Percentiles rank a stretch among this genome's conserved stretches.
phyloP scores from a whole-genome alignment of 2,113 vertebrate species.

The Anguilla japonica region DNA sequence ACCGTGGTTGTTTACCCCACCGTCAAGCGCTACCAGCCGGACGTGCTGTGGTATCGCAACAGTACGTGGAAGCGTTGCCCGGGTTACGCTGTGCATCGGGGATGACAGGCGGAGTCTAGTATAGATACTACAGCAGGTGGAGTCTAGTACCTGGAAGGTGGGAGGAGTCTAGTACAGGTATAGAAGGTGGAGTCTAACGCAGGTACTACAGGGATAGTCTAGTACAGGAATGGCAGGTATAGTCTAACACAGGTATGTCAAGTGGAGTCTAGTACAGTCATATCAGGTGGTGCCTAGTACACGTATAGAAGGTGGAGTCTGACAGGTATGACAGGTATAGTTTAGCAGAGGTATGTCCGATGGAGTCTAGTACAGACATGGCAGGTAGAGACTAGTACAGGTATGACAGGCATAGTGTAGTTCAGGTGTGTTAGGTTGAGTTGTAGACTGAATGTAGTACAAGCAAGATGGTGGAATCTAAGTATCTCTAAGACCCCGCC shows the following conservation, averaged over 20 bases:
- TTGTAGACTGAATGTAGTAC: too few species aligned
- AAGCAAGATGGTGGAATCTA: not conserved
- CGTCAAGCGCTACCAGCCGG: conserved; percentile 90
- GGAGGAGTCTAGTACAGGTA: not conserved
- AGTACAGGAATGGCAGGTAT: not conserved
- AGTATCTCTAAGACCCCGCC: not conserved
- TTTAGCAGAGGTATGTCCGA: not conserved
- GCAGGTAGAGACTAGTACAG: not conserved
- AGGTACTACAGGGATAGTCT: not conserved
- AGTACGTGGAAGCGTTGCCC: conserved; percentile 67
- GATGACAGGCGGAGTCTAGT: not conserved
- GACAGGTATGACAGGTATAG: not conserved
- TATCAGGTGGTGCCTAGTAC: not conserved
- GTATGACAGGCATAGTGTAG: not conserved
- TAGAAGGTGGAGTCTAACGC: not conserved
- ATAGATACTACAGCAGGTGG: too few species aligned
- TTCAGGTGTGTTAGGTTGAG: not conserved
- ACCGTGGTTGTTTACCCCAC: conserved; percentile 87
- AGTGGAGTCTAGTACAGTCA: not conserved
- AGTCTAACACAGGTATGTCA: not conserved
- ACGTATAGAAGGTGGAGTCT: not conserved
- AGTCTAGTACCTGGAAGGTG: not conserved
- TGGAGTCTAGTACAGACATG: not conserved
- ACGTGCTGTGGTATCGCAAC: conserved; percentile 90
- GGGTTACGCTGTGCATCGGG: not conserved